Percentiles rank a stretch among this genome's conserved stretches.
Conservation (phyloP, 2,888 invertebrate genomes). For the Trichopria drosophilae region DNA sequence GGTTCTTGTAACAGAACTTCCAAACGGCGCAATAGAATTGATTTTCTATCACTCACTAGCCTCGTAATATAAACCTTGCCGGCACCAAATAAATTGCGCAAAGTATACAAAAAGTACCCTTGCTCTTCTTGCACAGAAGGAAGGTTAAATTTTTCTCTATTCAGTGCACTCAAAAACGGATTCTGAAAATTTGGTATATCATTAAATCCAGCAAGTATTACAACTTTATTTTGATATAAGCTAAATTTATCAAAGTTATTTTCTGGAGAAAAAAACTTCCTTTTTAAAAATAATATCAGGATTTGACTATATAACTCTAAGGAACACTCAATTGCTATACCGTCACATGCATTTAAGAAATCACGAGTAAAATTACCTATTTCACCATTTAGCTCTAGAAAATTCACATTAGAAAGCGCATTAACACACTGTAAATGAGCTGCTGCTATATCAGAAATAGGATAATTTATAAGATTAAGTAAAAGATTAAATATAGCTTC, state of each 20-base stretch:
- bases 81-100: constrained; percentile 24
- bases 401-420: constrained; percentile 14
- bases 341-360: constrained; percentile 18
- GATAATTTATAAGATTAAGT: constrained; percentile 12
- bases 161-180: constrained; percentile 24
- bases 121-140: constrained; percentile 24
- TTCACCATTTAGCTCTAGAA: constrained; percentile 19
- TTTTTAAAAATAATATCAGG: constrained; percentile 19
- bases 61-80: constrained; percentile 26
- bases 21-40: constrained; percentile 26
- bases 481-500: constrained; percentile 15
- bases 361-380: constrained; percentile 19
- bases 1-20: constrained; percentile 21
- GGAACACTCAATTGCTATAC: constrained; percentile 16
- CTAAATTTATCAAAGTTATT: constrained; percentile 17
- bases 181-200: constrained; percentile 22
- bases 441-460: constrained; percentile 18
- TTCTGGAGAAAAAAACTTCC: constrained; percentile 19
- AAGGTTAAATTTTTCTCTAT: constrained; percentile 24
- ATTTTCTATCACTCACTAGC: constrained; percentile 23
- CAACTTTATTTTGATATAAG: constrained; percentile 20
- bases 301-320: constrained; percentile 21
- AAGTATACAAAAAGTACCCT: constrained; percentile 26
- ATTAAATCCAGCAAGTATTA: constrained; percentile 18
- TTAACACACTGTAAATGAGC: constrained; percentile 19